Base-by-base conservation (phyloP, 2,113 vertebrate genomes). In the Hemiscyllium ocellatum region DNA sequence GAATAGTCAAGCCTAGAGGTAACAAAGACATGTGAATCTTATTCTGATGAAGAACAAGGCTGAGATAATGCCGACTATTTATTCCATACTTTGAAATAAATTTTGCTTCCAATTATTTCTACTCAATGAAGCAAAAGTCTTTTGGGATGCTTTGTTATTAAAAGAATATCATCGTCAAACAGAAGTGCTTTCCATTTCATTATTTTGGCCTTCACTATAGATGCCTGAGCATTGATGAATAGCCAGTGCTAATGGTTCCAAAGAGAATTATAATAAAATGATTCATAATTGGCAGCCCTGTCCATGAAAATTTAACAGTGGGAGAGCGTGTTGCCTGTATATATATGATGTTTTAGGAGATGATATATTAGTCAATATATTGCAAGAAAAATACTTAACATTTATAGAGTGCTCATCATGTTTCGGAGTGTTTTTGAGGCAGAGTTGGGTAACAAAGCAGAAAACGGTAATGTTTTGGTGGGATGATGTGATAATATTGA, bases 211-310 rank as follows among this genome's bases (percentile, higher is more conserved):
- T 29, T 52, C 24, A 2, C 50, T n/a, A 29, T 61, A 70, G 42
- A 72, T 33, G 42, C 42, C 69, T 95, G 94, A 50, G 70, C 69
- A 72, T 50, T 95, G 69, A 72, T 95, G 42, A 95, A 95, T 72
- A 52, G 94, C 68, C 42, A 24, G 47, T 52, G 69, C n/a, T 95
- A 20, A 72, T 72, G 94, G 42, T 33, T 95, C 69, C 94, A 72
- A 95, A 72, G 94, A 72, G 69, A 95, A 72, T 95, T 76, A 50
- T 52, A 72, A 95, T 70, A 26, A 70, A 94, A 94, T 70, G n/a
- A 37, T 42, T 94, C 37, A 70, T 94, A 94, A 70, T 70, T 94
- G 42, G 66, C 93, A 70, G 70, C 65, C 22, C 37, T 70, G 42
- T 22, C 42, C 4, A 47, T 68, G 65, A 47, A 69, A 94, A 70